A percentile compares a stretch with the other conserved stretches of the same genome.
phyloP scores from a whole-genome alignment of 1,140 invertebrate species.

The Heterodera schachtii region DNA sequence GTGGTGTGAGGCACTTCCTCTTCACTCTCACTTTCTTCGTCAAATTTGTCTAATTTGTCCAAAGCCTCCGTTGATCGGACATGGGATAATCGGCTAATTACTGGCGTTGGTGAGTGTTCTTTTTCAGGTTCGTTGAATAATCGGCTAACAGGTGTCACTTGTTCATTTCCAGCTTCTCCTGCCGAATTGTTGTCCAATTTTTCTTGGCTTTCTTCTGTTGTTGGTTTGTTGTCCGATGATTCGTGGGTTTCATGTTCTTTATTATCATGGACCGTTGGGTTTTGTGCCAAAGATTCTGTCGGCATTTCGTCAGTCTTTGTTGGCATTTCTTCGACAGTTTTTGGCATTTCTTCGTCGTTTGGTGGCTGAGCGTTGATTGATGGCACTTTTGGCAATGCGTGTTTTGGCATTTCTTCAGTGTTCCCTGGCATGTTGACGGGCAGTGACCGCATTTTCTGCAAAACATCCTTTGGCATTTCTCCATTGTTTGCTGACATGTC shows the following conservation, averaged over 20 bases:
- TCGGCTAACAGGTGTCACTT: background rate
- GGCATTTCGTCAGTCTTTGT: background rate
- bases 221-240: too few relatives aligned
- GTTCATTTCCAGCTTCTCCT: background rate
- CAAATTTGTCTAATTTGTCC: background rate
- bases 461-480: too few relatives aligned
- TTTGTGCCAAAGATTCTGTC: background rate
- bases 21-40: background rate
- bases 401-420: background rate
- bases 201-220: background rate
- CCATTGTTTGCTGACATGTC: too few relatives aligned
- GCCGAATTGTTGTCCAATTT: too few relatives aligned
- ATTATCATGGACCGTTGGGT: background rate
- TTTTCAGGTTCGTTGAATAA: background rate
- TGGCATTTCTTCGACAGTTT: background rate
- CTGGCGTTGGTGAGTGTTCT: too few relatives aligned
- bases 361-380: background rate
- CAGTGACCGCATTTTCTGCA: too few relatives aligned
- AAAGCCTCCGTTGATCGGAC: background rate
- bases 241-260: background rate
- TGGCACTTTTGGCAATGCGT: background rate
- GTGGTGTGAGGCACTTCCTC: background rate
- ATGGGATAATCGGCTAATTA: too few relatives aligned
- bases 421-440: background rate
- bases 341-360: background rate